Evolutionary conservation across 2,797 vertebrate genomes (phyloP).

Genomic region (Sciurus vulgaris): DNA sequence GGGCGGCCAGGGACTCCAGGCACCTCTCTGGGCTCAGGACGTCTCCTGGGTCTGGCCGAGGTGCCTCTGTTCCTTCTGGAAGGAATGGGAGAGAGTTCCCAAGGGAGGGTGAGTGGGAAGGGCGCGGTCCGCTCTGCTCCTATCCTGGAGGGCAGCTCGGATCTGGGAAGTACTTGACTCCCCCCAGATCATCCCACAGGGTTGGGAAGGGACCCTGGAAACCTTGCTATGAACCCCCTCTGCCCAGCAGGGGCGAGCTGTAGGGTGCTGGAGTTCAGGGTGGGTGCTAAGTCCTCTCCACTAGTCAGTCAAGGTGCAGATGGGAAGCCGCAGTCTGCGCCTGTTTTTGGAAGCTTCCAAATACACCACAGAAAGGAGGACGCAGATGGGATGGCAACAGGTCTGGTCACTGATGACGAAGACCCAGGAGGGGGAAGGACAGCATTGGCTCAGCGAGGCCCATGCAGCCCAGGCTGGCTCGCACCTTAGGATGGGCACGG

Average conservation of each 20-base stretch:
- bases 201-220: not conserved
- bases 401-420: fast-evolving
- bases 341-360: not conserved
- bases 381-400: no score
- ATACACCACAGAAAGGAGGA: not conserved
- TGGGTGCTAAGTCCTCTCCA: fast-evolving
- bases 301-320: not conserved
- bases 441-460: no score
- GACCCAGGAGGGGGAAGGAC: not conserved
- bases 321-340: not conserved
- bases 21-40: slow-evolving; percentile 90
- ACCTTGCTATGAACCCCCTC: not conserved
- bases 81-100: not conserved
- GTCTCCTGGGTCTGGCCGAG: slow-evolving; percentile 87
- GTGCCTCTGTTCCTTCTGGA: slow-evolving; percentile 73
- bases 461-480: no score
- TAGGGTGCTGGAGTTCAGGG: fast-evolving
- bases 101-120: fast-evolving
- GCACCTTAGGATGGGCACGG: no score
- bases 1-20: slow-evolving; percentile 91
- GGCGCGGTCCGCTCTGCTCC: not conserved
- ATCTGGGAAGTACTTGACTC: not conserved
- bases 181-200: not conserved
- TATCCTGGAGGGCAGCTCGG: not conserved
- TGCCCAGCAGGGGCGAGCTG: not conserved